Conservation (phyloP, 2,797 vertebrate genomes). For the Pelodytes ibericus region DNA sequence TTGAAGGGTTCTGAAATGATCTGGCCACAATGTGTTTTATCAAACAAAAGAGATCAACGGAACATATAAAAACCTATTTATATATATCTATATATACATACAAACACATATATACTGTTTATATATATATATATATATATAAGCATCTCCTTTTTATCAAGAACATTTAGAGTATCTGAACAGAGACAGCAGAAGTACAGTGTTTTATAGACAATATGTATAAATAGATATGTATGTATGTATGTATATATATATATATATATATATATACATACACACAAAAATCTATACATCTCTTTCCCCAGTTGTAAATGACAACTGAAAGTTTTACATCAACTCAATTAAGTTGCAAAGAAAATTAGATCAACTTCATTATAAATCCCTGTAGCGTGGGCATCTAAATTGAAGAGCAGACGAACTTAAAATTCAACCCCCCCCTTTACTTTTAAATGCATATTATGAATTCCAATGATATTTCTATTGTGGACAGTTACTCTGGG, state of each 20-base stretch:
- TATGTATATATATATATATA: too few relatives aligned
- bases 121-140: constrained; percentile 5
- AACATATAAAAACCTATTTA: constrained; percentile 62
- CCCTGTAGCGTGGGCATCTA: not conserved
- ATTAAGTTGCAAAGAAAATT: constrained; percentile 11
- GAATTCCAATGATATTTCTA: too few relatives aligned
- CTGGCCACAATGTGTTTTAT: constrained; percentile 83
- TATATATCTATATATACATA: constrained; percentile 57
- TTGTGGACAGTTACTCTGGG: too few relatives aligned
- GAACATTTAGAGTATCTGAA: not conserved
- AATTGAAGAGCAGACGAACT: not conserved
- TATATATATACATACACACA: too few relatives aligned
- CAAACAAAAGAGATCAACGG: constrained; percentile 76
- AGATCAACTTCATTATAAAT: constrained; percentile 1
- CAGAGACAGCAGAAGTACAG: too few relatives aligned
- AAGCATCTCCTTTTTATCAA: not conserved
- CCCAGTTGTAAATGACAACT: constrained; percentile 1
- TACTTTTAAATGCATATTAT: too few relatives aligned
- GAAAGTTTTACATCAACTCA: constrained; percentile 25
- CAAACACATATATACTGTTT: constrained; percentile 73
- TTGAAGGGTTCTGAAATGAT: constrained; percentile 83
- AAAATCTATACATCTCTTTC: too few relatives aligned
- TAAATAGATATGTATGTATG: too few relatives aligned
- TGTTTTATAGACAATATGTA: too few relatives aligned
- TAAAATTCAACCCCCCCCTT: not conserved